Conservation (phyloP, 35 echinoderm and acorn worm genomes). For the Chiridota heheva region DNA sequence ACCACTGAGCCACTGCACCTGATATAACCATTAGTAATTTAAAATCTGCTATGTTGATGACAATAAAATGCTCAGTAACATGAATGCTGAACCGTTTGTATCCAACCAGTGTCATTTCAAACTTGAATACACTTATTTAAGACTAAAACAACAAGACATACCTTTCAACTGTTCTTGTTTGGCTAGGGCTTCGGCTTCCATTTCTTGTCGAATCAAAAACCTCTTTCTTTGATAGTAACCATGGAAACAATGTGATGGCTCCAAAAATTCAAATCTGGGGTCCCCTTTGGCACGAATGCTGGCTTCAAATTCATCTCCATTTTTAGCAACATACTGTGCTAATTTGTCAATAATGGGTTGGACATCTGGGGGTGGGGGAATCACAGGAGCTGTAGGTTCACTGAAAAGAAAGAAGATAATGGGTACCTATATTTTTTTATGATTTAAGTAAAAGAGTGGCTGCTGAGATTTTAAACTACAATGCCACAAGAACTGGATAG, state of each 20-base stretch:
- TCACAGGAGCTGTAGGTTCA: slow-evolving; percentile 54
- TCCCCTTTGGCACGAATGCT: slow-evolving; percentile 81
- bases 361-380: slow-evolving; percentile 93
- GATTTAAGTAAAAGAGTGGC: too few relatives aligned
- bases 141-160: too few relatives aligned
- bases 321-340: slow-evolving; percentile 96
- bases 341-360: slow-evolving; percentile 98
- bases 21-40: too few relatives aligned
- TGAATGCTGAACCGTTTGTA: too few relatives aligned
- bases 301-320: slow-evolving; percentile 92
- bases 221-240: slow-evolving; percentile 93
- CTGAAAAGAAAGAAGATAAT: slow-evolving; percentile 4
- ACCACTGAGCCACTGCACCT: too few relatives aligned
- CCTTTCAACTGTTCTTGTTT: too few relatives aligned
- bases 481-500: neutral
- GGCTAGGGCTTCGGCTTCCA: too few relatives aligned
- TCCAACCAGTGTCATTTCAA: too few relatives aligned
- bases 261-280: slow-evolving; percentile 84
- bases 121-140: too few relatives aligned
- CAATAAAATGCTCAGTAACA: too few relatives aligned
- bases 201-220: slow-evolving; percentile 58
- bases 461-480: neutral
- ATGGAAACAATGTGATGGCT: slow-evolving; percentile 82
- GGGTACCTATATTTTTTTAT: too few relatives aligned
- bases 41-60: too few relatives aligned